Conservation (phyloP, 2,113 vertebrate species). For the Brachyhypopomus gauderio region DNA sequence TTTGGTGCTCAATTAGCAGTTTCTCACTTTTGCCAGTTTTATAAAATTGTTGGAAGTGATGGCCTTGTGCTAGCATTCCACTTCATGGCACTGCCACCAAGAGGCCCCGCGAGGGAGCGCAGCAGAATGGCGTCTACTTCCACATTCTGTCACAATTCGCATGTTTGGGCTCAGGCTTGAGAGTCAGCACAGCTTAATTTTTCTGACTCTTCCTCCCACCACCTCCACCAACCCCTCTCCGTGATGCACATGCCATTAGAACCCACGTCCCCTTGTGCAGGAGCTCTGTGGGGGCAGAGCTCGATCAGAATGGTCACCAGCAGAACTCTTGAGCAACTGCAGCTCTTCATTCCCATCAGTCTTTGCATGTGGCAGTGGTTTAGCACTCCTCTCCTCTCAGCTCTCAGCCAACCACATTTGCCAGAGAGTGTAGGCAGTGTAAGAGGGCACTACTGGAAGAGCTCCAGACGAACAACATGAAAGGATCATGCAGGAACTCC, state of each 20-base stretch:
- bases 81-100: conserved; percentile 27
- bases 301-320: background rate
- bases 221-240: too few relatives aligned
- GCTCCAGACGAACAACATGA: conserved; percentile 42
- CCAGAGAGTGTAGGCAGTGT: conserved; percentile 48
- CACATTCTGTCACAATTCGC: conserved; percentile 72
- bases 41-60: conserved; percentile 45
- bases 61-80: conserved; percentile 34
- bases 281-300: background rate
- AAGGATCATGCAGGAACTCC: conserved; percentile 49
- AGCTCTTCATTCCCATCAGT: conserved; percentile 31
- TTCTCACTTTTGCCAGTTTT: conserved; percentile 23
- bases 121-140: conserved; percentile 67
- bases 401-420: conserved; percentile 28
- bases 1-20: too few relatives aligned
- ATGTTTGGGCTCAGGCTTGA: conserved; percentile 27
- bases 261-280: background rate
- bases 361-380: conserved; percentile 45
- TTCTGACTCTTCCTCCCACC: conserved; percentile 43
- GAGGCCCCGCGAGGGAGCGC: conserved; percentile 22
- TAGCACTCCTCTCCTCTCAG: conserved; percentile 40
- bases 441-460: conserved; percentile 44
- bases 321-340: conserved; percentile 8
- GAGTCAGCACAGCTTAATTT: conserved; percentile 52
- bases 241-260: conserved; percentile 1